Percentiles rank a stretch among this genome's conserved stretches.
phyloP scores from a whole-genome alignment of 2,888 invertebrate genomes.

The Philaethria dido region DNA sequence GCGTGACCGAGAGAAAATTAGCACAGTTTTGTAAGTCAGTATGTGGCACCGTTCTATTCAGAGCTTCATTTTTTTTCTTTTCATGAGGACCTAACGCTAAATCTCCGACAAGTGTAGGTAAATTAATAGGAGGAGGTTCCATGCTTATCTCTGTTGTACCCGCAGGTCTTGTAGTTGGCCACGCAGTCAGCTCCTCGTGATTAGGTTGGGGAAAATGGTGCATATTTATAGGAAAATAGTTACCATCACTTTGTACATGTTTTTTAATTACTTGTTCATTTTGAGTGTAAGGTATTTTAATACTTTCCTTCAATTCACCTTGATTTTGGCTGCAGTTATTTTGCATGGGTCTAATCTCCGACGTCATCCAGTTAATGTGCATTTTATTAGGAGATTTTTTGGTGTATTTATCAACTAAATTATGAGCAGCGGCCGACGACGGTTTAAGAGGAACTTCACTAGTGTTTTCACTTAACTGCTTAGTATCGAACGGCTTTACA shows the following conservation, averaged over 20 bases:
- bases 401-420: conserved; percentile 69
- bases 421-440: conserved; percentile 51
- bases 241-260: conserved; percentile 65
- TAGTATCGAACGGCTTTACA: conserved; percentile 65
- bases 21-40: conserved; percentile 71
- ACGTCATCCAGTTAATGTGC: conserved; percentile 82
- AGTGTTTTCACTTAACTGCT: conserved; percentile 54
- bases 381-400: conserved; percentile 77
- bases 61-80: conserved; percentile 69
- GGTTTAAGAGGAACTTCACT: conserved; percentile 58
- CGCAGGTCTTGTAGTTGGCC: conserved; percentile 72
- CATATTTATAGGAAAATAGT: conserved; percentile 75
- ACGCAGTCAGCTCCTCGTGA: conserved; percentile 74
- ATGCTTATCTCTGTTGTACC: conserved; percentile 79
- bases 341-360: conserved; percentile 74
- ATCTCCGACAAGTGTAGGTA: conserved; percentile 77
- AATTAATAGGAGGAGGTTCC: conserved; percentile 77
- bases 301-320: conserved; percentile 60
- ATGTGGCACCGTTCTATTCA: conserved; percentile 59
- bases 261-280: conserved; percentile 60
- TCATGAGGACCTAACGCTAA: conserved; percentile 77
- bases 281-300: conserved; percentile 62
- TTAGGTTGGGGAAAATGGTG: conserved; percentile 70
- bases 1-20: conserved; percentile 77
- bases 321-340: conserved; percentile 62